A percentile compares a stretch with the other conserved stretches of the same genome.
Evolutionary conservation across 1,140 invertebrate genomes (phyloP).

Genomic region (Parasteatoda tepidariorum): DNA sequence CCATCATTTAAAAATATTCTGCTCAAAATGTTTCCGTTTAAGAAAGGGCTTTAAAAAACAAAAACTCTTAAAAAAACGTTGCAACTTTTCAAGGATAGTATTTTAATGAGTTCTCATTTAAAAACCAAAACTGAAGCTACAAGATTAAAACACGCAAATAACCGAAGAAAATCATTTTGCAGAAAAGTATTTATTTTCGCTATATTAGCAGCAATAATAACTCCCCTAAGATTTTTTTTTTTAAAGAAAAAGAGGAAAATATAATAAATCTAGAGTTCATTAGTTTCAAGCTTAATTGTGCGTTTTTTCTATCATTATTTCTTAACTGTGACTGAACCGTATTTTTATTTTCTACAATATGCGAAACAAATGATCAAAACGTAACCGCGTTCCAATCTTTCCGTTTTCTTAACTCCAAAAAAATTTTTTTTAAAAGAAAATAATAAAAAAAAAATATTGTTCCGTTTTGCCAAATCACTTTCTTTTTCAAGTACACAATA

Average conservation of each 20-base stretch:
- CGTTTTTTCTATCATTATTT: constrained; percentile 18
- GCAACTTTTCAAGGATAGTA: too few species aligned
- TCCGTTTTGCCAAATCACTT: constrained; percentile 59
- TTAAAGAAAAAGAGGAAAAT: background rate
- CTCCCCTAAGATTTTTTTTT: background rate
- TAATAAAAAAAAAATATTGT: constrained; percentile 25
- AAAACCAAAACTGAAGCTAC: background rate
- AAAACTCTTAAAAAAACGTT: too few species aligned
- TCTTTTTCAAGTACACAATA: constrained; percentile 29
- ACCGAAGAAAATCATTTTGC: constrained; percentile 24
- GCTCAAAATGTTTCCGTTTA: too few species aligned
- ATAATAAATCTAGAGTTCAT: constrained; percentile 1
- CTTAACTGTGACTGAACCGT: background rate
- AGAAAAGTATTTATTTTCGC: constrained; percentile 50
- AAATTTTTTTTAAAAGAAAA: background rate
- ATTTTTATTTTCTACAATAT: constrained; percentile 55
- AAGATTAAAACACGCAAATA: background rate
- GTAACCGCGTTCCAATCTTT: background rate
- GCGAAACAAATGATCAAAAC: constrained; percentile 40
- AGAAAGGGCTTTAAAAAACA: too few species aligned
- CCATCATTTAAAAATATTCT: constrained; percentile 34
- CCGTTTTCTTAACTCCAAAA: background rate
- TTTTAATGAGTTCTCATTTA: constrained; percentile 52
- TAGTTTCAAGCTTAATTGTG: constrained; percentile 42
- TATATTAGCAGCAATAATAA: constrained; percentile 38